These are phyloP conservation scores for Ips nitidus DNA, from an alignment of 1,140 invertebrate genomes.

Conservation along the genomic window DNA sequence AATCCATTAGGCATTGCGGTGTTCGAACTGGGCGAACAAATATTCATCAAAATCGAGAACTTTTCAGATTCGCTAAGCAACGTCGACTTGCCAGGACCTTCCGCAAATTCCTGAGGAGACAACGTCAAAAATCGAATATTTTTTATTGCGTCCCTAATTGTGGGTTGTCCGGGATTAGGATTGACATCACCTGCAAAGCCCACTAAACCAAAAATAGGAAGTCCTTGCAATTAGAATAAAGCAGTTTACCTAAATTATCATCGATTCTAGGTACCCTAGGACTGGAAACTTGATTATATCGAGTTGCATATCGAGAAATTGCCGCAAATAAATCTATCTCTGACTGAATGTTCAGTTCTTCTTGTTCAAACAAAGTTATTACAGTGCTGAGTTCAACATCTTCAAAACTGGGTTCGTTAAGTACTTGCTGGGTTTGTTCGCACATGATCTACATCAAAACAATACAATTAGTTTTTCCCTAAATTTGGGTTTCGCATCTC, in stretches of 20 bases:
- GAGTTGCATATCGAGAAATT: conserved; percentile 65
- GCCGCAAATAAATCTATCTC: conserved; percentile 77
- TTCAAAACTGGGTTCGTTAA: conserved; percentile 72
- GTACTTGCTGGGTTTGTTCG: conserved; percentile 71
- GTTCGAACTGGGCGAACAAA: conserved; percentile 64
- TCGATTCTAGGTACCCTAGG: conserved; percentile 51
- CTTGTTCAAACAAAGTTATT: conserved; percentile 71
- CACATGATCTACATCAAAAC: conserved; percentile 63
- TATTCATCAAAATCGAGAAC: conserved; percentile 80
- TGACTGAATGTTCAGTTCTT: conserved; percentile 69
- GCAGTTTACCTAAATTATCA: conserved; percentile 47
- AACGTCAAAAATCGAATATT: conserved; percentile 77
- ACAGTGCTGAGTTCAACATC: conserved; percentile 74
- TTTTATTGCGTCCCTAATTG: conserved; percentile 56
- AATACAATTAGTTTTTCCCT: conserved; percentile 12
- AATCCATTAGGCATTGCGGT: conserved; percentile 71
- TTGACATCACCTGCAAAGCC: conserved; percentile 38
- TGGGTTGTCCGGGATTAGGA: conserved; percentile 39
- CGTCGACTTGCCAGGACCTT: conserved; percentile 70
- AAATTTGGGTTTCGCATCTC: no score
- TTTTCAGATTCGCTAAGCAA: conserved; percentile 73
- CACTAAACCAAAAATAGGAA: conserved; percentile 18
- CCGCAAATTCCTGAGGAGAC: conserved; percentile 76
- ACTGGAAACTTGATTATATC: conserved; percentile 51
- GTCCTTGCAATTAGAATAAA: not conserved